Percentiles rank a stretch among this genome's conserved stretches.
Conservation (phyloP, 2,888 invertebrate species). For the Chalcis sispes region DNA sequence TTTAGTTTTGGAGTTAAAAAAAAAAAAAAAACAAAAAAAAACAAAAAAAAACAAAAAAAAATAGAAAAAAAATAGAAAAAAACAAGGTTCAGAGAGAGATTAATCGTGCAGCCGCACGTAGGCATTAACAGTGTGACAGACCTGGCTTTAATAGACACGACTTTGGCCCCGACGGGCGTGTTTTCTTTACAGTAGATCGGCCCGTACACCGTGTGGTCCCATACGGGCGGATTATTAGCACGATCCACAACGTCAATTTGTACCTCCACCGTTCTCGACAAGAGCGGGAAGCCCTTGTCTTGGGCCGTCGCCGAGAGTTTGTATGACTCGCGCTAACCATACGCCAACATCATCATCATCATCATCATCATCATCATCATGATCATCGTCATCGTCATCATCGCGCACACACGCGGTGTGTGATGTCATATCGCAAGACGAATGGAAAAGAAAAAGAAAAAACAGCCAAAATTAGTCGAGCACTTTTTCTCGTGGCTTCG, state of each 20-base stretch:
- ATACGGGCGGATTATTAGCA: conserved; percentile 98
- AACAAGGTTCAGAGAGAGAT: conserved; percentile 15
- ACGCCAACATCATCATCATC: conserved; percentile 81
- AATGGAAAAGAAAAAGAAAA: conserved; percentile 82
- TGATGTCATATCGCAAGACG: conserved; percentile 74
- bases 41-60: conserved; percentile 13
- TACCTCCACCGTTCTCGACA: conserved; percentile 97
- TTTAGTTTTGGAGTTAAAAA: too few relatives aligned
- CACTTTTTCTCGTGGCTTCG: conserved; percentile 42
- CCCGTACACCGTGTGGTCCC: conserved; percentile 97
- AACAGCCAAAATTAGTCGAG: conserved; percentile 82
- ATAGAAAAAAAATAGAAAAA: neutral
- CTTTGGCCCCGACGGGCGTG: conserved; percentile 97
- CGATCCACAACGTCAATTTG: conserved; percentile 99
- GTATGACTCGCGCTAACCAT: conserved; percentile 97
- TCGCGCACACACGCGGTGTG: conserved; percentile 55
- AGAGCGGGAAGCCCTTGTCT: conserved; percentile 97
- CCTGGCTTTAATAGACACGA: conserved; percentile 99
- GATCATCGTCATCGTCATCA: conserved; percentile 39
- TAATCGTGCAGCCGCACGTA: neutral
- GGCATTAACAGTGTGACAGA: conserved; percentile 81
- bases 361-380: conserved; percentile 13
- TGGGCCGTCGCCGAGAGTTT: conserved; percentile 98
- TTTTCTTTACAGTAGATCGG: conserved; percentile 98
- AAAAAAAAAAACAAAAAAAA: too few relatives aligned